Evolutionary conservation across 2,797 vertebrate genomes (phyloP).

Genomic region (Heteromormyrus szaboi): DNA sequence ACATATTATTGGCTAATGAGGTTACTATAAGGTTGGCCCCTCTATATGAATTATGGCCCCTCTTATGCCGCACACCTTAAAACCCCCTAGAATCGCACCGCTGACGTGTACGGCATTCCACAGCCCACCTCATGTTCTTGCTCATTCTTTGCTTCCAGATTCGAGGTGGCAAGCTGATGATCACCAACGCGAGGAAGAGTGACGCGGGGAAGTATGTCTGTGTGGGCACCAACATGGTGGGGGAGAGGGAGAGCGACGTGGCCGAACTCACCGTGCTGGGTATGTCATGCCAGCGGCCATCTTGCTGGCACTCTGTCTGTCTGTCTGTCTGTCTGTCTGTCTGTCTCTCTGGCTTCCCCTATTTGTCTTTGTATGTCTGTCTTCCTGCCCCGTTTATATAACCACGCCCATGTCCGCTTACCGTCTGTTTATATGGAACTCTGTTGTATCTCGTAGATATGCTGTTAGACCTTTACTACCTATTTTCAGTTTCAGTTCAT

Average conservation of each 20-base stretch:
- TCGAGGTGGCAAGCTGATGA: slow-evolving; percentile 92
- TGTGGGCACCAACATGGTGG: slow-evolving; percentile 93
- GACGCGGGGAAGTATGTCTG: slow-evolving; percentile 91
- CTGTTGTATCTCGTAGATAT: not conserved
- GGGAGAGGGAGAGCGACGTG: slow-evolving; percentile 86
- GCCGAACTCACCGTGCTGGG: slow-evolving; percentile 87
- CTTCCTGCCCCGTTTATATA: not conserved
- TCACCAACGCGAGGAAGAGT: slow-evolving; percentile 85
- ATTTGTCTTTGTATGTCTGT: not conserved
- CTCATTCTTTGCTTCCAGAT: slow-evolving; percentile 62
- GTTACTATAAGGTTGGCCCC: not conserved
- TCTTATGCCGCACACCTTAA: not conserved
- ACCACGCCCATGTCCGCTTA: not conserved
- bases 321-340: not conserved
- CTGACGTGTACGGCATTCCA: not conserved
- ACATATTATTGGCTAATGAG: not conserved
- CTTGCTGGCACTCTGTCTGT: not conserved
- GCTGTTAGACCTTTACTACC: not conserved
- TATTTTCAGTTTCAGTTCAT: not conserved
- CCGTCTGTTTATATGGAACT: not conserved
- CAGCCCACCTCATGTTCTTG: not conserved
- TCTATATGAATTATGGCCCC: not conserved
- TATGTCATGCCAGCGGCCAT: slow-evolving; percentile 37
- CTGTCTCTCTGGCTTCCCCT: not conserved
- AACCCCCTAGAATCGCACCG: not conserved